Evolutionary conservation across 2,888 invertebrate species (phyloP), one percentile per base, ranked within the genome.

Genomic region (Apodemia mormo): DNA sequence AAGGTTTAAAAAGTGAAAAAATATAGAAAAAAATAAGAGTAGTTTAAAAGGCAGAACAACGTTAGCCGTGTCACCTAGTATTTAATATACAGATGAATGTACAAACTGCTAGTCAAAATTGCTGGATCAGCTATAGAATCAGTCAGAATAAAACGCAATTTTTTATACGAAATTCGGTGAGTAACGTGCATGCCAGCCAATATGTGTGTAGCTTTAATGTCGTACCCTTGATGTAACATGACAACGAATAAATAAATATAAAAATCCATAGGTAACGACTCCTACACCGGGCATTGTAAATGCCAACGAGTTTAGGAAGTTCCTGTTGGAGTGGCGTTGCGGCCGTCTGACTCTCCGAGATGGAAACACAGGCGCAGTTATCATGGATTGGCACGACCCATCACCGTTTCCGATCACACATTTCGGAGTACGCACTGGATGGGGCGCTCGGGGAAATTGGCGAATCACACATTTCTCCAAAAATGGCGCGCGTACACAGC

Each of bases 371-470:
- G 94, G 94, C 37, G 89, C 89, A 37, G 83, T 94, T 70, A 82
- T 95, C 73, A 88, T 95, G 92, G 94, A 94, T 77, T 95, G 95
- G 95, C 83, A 86, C 74, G 95, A 95, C 81, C 94, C 95, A 5
- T 81, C 90, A 14, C 95, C 95, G 7, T 94, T 95, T 84, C 93
- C 94, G 66, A 84, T 95, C 69, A 93, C 94, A 71, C 94, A 95
- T 87, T 94, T 95, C 80, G 96, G 95, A 65, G 92, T 95, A 72
- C 93, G 95, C 72, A 95, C 95, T 14, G 94, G 92, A 71, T 96
- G 95, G 94, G 96, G 96, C 70, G 94, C 95, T 43, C 90, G 94
- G 72, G 96, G 95, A 73, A 88, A 93, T 74, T 96, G 96, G 96
- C 94, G 93, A 77, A 90, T 95, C 79, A 76, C 74, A 58, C 90